Evolutionary conservation across 2,888 invertebrate species (phyloP), one percentile per base, ranked within the genome.

Genomic region (Aproaerema taeniolella): DNA sequence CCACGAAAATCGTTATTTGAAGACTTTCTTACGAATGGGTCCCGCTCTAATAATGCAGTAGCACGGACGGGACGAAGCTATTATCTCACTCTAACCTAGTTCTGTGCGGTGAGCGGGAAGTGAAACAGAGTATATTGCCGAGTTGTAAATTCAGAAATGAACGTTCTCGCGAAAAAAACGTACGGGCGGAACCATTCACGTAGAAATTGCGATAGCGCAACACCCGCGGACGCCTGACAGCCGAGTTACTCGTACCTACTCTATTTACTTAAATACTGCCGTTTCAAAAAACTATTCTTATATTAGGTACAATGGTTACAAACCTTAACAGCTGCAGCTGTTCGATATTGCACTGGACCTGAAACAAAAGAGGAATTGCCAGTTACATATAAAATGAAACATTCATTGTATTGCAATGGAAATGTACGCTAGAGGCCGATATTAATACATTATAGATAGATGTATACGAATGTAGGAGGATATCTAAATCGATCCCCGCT

Each of bases 31-130:
- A n/a, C n/a, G n/a, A n/a, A n/a, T n/a, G n/a, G n/a, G n/a, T n/a
- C n/a, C n/a, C n/a, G n/a, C n/a, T n/a, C n/a, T n/a, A n/a, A n/a
- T n/a, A n/a, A n/a, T n/a, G n/a, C n/a, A n/a, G n/a, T n/a, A n/a
- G n/a, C n/a, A n/a, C n/a, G n/a, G n/a, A n/a, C n/a, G n/a, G n/a
- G 61, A 59, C 2, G 26, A 26, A 26, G 57, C 58, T 65, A 67
- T 71, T 77, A 76, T 76, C 66, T 67, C 64, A 56, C 60, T 65
- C 63, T 71, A 75, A 72, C 72, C 73, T 60, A 78, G 71, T 75
- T 77, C 52, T 55, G 55, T 46, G 50, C 50, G 48, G 53, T 54
- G 48, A 55, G 57, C 56, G 54, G 62, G 61, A 64, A 67, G 54
- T 53, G 55, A 59, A 71, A 64, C 62, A 57, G 55, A 58, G 59